Evolutionary conservation across 2,888 invertebrate species (phyloP), one percentile per base, ranked within the genome.

Genomic region (Hirtodrosophila confusa): DNA sequence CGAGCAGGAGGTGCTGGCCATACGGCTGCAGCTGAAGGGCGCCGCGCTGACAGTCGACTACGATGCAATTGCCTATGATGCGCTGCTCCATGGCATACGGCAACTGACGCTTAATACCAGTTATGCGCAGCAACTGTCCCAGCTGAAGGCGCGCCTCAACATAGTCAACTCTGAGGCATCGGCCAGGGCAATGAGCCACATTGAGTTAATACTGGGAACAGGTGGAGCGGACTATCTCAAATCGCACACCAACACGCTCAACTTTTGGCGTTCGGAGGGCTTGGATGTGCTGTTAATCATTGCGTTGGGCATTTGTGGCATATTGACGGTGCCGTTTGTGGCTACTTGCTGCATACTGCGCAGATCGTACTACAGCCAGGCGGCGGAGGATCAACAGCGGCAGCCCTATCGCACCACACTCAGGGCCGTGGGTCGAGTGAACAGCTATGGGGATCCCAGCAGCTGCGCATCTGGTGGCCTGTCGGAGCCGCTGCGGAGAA

Each of bases 1-100:
- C 23, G 93, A 93, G 69, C 93, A 93, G 74, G 87, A 91, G 47
- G 89, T 91, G 3, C 92, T 93, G 76, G 91, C 92, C 68, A 90
- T 90, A 40, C 91, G 92, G 40, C 89, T 92, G 23, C 90, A 91
- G 36, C 75, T 78, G 1, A 86, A 90, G 11, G 93, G 93, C 4
- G 91, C 90, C 49, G 92, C 91, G 0, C 63, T 91, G 12, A 84
- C 86, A 9, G 58, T 93, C 8, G 65, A 73, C 31, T 91, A 92
- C 50, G 88, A 91, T 5, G 85, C 89, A 7, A 69, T 93, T 11
- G 91, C 90, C 12, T 92, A 92, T 63, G 91, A 91, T 57, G 86
- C 82, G 12, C 66, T 93, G 24, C 73, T 89, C 0, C 71, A 88
- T 33, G 90, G 91, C 11, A 89, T 93, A 36, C 78, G 90, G 10